These are phyloP conservation scores for Drosophila infuscata DNA, from an alignment of 2,888 invertebrate species.

Conservation along the genomic window DNA sequence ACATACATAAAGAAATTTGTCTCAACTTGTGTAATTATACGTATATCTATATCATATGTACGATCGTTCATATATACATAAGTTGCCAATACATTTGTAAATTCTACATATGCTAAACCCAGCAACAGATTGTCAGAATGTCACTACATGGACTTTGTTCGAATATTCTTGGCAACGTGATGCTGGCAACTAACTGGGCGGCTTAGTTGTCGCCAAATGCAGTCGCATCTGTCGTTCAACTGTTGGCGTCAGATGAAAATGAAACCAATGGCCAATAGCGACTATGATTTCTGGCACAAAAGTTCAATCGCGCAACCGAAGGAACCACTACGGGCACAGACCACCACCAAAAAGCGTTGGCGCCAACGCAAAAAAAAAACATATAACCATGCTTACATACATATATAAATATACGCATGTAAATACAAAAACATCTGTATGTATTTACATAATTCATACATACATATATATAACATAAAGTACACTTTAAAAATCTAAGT, in stretches of 20 bases:
- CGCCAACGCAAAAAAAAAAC: conserved; percentile 18
- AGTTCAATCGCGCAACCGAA: conserved; percentile 53
- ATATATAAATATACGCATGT: neutral
- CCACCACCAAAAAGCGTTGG: conserved; percentile 9
- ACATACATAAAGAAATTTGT: conserved; percentile 61
- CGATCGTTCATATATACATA: neutral
- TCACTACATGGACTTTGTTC: conserved; percentile 73
- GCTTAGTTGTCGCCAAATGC: conserved; percentile 43
- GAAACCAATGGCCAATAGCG: conserved; percentile 43
- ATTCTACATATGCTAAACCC: conserved; percentile 13
- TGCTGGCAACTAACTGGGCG: conserved; percentile 18
- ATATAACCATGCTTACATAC: neutral
- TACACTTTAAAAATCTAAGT: neutral
- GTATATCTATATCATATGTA: conserved; percentile 1
- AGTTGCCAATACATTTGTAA: conserved; percentile 2
- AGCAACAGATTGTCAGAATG: conserved; percentile 67
- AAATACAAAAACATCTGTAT: neutral
- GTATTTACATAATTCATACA: neutral
- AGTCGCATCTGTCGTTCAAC: conserved; percentile 65
- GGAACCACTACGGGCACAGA: conserved; percentile 1
- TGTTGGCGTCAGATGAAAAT: conserved; percentile 52
- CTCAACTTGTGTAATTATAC: conserved; percentile 22
- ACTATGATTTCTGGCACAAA: conserved; percentile 65
- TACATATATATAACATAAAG: neutral
- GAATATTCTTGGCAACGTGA: conserved; percentile 59